Evolutionary conservation across 2,888 invertebrate species (phyloP).

Genomic region (Drosophila limbata): DNA sequence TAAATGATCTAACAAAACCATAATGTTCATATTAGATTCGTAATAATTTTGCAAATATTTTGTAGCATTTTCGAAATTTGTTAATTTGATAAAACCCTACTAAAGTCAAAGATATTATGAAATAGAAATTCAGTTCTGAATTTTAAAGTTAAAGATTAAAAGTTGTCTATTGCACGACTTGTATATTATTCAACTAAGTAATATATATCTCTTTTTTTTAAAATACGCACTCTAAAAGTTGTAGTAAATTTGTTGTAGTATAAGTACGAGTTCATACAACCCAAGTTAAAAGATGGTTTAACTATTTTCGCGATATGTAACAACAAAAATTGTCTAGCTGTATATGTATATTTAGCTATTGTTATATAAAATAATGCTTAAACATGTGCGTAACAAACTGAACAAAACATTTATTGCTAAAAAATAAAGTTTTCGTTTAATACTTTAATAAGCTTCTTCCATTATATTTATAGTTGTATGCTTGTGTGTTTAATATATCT

Average conservation of each 20-base stretch:
- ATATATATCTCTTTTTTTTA: conserved; percentile 13
- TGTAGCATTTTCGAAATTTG: conserved; percentile 23
- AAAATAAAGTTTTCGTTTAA: conserved; percentile 31
- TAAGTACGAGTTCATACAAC: conserved; percentile 52
- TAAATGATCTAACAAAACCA: conserved; percentile 6
- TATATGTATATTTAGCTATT: conserved; percentile 58
- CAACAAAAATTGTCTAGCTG: conserved; percentile 48
- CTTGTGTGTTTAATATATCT: conserved; percentile 31
- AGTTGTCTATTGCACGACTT: conserved; percentile 30
- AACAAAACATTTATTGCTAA: conserved; percentile 46
- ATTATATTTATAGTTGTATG: conserved; percentile 15
- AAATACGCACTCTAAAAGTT: conserved; percentile 38
- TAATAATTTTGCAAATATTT: conserved; percentile 39
- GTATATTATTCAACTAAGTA: conserved; percentile 35
- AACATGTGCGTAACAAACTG: conserved; percentile 74
- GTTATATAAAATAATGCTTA: conserved; percentile 65
- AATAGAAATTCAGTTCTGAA: conserved; percentile 5
- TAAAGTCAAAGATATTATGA: conserved; percentile 42
- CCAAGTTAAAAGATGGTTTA: conserved; percentile 52
- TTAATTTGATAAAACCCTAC: conserved; percentile 45
- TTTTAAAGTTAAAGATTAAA: conserved; percentile 33
- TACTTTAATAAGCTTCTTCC: conserved; percentile 33
- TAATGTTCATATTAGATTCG: conserved; percentile 48
- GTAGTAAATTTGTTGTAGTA: conserved; percentile 11
- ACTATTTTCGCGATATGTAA: conserved; percentile 53